These are phyloP conservation scores for Parnassius mnemosyne DNA, from an alignment of 2,888 invertebrate species.

Conservation along the genomic window DNA sequence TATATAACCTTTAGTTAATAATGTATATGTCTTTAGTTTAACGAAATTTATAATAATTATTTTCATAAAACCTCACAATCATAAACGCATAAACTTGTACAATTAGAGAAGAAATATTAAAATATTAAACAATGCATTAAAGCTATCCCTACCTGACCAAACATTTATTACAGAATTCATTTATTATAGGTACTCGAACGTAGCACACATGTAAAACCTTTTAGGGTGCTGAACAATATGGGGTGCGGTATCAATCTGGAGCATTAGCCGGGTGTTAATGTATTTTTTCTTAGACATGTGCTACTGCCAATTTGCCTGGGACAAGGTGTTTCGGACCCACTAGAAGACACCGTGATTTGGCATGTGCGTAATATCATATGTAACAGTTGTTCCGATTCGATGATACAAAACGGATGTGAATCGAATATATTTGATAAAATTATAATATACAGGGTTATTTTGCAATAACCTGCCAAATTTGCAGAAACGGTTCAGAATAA, in stretches of 20 bases:
- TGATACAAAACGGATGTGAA: no score
- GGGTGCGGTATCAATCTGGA: constrained; percentile 45
- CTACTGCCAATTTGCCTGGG: constrained; percentile 68
- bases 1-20: no score
- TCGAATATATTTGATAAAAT: no score
- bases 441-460: no score
- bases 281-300: constrained; percentile 74
- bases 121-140: no score
- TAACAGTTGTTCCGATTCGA: constrained; percentile 3
- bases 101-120: no score
- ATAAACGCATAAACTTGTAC: no score
- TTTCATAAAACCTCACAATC: no score
- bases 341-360: constrained; percentile 34
- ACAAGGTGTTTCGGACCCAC: constrained; percentile 53
- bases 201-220: constrained; percentile 19
- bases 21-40: no score
- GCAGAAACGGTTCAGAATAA: no score
- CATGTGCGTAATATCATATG: constrained; percentile 29
- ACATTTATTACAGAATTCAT: background rate
- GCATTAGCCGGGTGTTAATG: constrained; percentile 73
- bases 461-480: no score
- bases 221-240: constrained; percentile 24
- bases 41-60: no score
- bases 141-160: constrained; percentile 16
- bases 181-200: background rate